Conservation (phyloP, 2,888 invertebrate species). For the Netelia melanura region DNA sequence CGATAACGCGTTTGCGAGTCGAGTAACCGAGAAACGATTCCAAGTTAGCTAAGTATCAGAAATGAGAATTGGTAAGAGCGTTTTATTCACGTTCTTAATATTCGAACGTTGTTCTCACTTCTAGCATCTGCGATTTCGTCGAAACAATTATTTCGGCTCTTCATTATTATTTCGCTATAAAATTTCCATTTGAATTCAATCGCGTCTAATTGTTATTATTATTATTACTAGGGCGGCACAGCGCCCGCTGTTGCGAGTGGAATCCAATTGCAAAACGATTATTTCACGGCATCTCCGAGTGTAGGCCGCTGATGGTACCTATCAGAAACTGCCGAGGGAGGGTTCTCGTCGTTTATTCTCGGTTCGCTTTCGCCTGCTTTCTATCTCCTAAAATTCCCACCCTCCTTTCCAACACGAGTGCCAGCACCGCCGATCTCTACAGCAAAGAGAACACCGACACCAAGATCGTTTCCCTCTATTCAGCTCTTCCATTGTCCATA, state of each 20-base stretch:
- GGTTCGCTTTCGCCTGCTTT: slow-evolving; percentile 36
- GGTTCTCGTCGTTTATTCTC: slow-evolving; percentile 45
- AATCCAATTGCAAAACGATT: slow-evolving; percentile 47
- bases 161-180: not conserved
- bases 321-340: slow-evolving; percentile 35
- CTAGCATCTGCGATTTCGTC: not conserved
- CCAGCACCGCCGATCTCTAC: not conserved
- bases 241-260: slow-evolving; percentile 13
- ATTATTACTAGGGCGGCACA: slow-evolving; percentile 5
- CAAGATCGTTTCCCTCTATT: slow-evolving; percentile 41
- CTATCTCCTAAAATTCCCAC: slow-evolving; percentile 43
- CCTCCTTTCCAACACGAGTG: slow-evolving; percentile 25
- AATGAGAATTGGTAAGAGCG: too few relatives aligned
- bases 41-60: too few relatives aligned
- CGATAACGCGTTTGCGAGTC: too few relatives aligned
- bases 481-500: slow-evolving; percentile 44
- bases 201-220: slow-evolving; percentile 1
- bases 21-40: too few relatives aligned
- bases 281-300: slow-evolving; percentile 8
- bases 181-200: slow-evolving; percentile 17
- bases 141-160: slow-evolving; percentile 5
- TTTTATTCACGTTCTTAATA: not conserved
- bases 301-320: slow-evolving; percentile 43
- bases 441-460: slow-evolving; percentile 8
- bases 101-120: not conserved